Evolutionary conservation across 2,113 vertebrate species (phyloP), one percentile per base, ranked within the genome.

Genomic region (Callaeas wilsoni): DNA sequence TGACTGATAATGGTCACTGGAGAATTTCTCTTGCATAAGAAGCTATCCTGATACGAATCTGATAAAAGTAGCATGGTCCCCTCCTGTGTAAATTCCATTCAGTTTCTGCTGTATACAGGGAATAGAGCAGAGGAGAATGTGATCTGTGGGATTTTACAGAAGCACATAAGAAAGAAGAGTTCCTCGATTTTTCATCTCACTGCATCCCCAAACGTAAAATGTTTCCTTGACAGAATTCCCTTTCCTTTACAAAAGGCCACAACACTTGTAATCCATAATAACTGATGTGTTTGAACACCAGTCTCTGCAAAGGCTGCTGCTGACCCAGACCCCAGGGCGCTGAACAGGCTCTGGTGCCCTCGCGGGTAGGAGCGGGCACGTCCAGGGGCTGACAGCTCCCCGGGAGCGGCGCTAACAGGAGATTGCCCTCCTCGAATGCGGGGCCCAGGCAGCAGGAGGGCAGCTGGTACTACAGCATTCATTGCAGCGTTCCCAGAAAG

Each of bases 131-230:
- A 67, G 26, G 71, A 49, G 75, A 71, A 60, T 4, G 25, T 12
- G 49, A 44, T 55, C 50, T 68, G 35, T 27, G 47, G 82, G 85
- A 86, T 90, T 81, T 92, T 68, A 77, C 52, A 86, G 63, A 30
- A 80, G 47, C 49, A 70, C 55, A 29, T 19, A 64, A 50, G 53
- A 44, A 75, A 76, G 46, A 60, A 44, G 7, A 75, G 64, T 46
- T 64, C 68, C 92, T 92, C 76, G 18, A 88, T 90, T 96, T 84
- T 92, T 94, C 80, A 92, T 89, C 56, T 87, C 44, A 4, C 49
- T 12, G 19, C 84, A 60, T 64, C 84, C 92, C 64, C 60, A 15
- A 87, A 79, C 32, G n/a, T 16, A 77, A 69, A 96, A 74, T 3
- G 10, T n/a, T 85, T 92, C 68, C 79, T 46, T 80, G 83, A 86